These are phyloP conservation scores for Ruditapes philippinarum DNA, from an alignment of 1,140 invertebrate genomes.

Conservation along the genomic window DNA sequence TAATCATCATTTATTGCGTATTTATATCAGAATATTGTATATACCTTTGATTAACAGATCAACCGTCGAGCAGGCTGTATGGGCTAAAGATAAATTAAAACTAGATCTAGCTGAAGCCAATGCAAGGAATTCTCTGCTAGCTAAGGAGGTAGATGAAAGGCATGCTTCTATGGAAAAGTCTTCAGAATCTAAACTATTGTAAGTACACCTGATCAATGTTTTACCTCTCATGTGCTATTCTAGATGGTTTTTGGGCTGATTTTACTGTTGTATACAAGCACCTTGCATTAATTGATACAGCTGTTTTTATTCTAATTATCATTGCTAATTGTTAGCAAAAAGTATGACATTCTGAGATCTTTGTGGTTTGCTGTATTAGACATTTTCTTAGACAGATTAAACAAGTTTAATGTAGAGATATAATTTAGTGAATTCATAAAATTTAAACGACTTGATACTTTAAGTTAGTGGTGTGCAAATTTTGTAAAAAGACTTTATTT, in stretches of 20 bases:
- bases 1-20: too few species aligned
- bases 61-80: constrained; percentile 90
- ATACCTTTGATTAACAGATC: constrained; percentile 87
- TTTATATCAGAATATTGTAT: too few species aligned
- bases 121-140: constrained; percentile 92
- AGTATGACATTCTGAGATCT: too few species aligned
- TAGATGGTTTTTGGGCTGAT: not conserved
- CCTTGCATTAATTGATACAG: not conserved
- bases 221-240: not conserved
- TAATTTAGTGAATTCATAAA: too few species aligned
- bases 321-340: too few species aligned
- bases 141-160: constrained; percentile 96
- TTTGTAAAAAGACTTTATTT: too few species aligned
- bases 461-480: too few species aligned
- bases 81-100: constrained; percentile 92
- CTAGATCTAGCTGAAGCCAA: constrained; percentile 93
- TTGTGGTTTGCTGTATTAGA: too few species aligned
- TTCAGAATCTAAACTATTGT: constrained; percentile 88
- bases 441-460: too few species aligned
- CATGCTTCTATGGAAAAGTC: constrained; percentile 93
- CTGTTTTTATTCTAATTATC: too few species aligned
- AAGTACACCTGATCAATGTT: constrained; percentile 15
- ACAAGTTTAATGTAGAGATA: too few species aligned
- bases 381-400: too few species aligned
- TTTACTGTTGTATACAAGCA: not conserved